Base-by-base conservation (phyloP, 2,797 vertebrate genomes). In the Silurus aristotelis region DNA sequence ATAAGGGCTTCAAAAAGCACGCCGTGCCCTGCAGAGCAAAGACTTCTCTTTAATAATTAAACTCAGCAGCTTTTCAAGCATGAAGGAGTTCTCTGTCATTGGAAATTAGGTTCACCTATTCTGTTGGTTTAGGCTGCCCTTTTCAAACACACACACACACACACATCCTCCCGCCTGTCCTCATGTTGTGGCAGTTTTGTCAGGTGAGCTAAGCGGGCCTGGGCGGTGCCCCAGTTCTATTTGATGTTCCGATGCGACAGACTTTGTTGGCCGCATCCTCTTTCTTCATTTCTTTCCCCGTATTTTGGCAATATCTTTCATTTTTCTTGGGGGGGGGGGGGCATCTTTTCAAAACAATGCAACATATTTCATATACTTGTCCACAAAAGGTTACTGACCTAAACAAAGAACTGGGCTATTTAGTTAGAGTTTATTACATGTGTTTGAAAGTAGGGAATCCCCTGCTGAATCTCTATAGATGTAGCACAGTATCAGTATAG, bases 41-140 rank as follows among this genome's bases (percentile, higher is more conserved):
- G 93, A 93, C 93, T 93, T 92, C 92, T 94, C 93, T 95, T 95
- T 95, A 96, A 97, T 97, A 96, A 96, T 97, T 97, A 97, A 97
- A 94, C 93, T 94, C 94, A 93, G 93, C 92, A 91, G 92, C 93
- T 93, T 95, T 95, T 93, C 94, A 94, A 94, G 91, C 92, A 96
- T 97, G 94, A 96, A 96, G 97, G 96, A 91, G 85, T 84, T 92
- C 90, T 91, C 94, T 97, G 95, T 97, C 96, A 92, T 88, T 95
- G 92, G 91, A 95, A 95, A 96, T 97, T 93, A 96, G 91, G 87
- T 94, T 93, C 91, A 93, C 64, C 89, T 77, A n/a, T 89, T 90
- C 89, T 93, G 85, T 90, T 92, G 90, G 93, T 94, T 94, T 91
- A 92, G 90, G 67, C 90, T 89, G 90, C 88, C 89, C 87, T 84